phyloP scores from a whole-genome alignment of 2,797 vertebrate genomes.

The Sebastes umbrosus region DNA sequence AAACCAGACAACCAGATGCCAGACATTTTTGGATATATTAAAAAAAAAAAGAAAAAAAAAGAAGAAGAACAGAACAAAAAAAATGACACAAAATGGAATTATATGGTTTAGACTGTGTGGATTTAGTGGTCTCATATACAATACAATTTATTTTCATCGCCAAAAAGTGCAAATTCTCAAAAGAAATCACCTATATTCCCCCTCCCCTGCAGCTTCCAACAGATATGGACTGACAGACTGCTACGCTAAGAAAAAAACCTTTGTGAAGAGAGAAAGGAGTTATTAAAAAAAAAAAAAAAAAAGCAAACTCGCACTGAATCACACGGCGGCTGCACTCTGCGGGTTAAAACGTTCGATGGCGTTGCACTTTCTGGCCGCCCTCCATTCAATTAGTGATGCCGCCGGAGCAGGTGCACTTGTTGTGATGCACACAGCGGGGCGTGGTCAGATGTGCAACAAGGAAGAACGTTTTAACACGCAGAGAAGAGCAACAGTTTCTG shows the following conservation, averaged over 20 bases:
- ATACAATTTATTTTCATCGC: slow-evolving; percentile 82
- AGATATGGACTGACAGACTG: slow-evolving; percentile 70
- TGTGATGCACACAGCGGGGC: slow-evolving; percentile 7
- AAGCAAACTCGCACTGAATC: slow-evolving; percentile 32
- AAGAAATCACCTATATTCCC: slow-evolving; percentile 66
- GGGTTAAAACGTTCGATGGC: slow-evolving; percentile 5
- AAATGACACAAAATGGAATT: slow-evolving; percentile 82
- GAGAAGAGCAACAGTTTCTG: slow-evolving; percentile 25
- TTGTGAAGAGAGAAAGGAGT: slow-evolving; percentile 58
- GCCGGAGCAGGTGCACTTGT: slow-evolving; percentile 20
- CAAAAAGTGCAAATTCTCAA: slow-evolving; percentile 87
- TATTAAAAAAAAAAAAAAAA: slow-evolving; percentile 35
- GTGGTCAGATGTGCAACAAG: slow-evolving; percentile 28
- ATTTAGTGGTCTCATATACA: slow-evolving; percentile 88
- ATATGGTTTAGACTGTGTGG: slow-evolving; percentile 85
- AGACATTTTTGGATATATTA: slow-evolving; percentile 87
- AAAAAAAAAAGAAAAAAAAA: slow-evolving; percentile 38
- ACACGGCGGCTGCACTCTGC: slow-evolving; percentile 20
- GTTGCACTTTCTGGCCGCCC: slow-evolving; percentile 15
- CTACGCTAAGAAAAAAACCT: slow-evolving; percentile 57
- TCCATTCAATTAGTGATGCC: slow-evolving; percentile 8
- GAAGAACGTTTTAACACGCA: not conserved
- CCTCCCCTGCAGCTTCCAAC: slow-evolving; percentile 73
- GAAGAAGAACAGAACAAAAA: slow-evolving; percentile 57
- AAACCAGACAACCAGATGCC: slow-evolving; percentile 86